Evolutionary conservation across 2,888 invertebrate species (phyloP), one percentile per base, ranked within the genome.

Genomic region (Thumatha senex): DNA sequence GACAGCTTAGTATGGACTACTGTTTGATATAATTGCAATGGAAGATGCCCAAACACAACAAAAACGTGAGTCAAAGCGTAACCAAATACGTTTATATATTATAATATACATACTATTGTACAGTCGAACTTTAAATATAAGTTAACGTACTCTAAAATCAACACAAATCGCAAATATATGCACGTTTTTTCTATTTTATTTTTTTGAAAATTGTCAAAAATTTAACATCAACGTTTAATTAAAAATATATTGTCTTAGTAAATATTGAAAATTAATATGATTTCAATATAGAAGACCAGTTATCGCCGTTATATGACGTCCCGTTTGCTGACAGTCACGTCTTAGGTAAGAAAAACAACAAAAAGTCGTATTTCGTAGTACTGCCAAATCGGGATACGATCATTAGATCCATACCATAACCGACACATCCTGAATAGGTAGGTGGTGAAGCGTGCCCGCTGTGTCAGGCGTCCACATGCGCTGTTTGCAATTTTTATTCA

Each of bases 371-470:
- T 76, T 78, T 80, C 80, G 79, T 78, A 75, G 80, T 80, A 78
- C 71, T 63, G 67, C 86, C 87, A 81, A 84, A 86, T 66, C 74
- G 74, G 86, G 89, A 80, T 74, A 71, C 80, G 77, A 86, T 89
- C 91, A 89, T 91, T 91, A 90, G 90, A 87, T 76, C 83, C 83
- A 78, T 75, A 79, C 89, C 91, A 89, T 90, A 90, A 86, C 76
- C 74, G 84, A 82, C 74, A 80, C 84, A 88, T 89, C 91, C 89
- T 89, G 86, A 88, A 89, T 84, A 85, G 85, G 88, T 80, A 82
- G 86, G 87, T 84, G 84, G 82, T 70, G 76, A 82, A 85, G 85
- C 82, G 86, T 86, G 89, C 86, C 72, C 75, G 74, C 67, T 70
- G 68, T 67, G 70, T 54, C 18, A 51, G 61, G 60, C 67, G 66